These are phyloP conservation scores for Micropterix aruncella DNA, from an alignment of 2,888 invertebrate genomes.

Conservation along the genomic window DNA sequence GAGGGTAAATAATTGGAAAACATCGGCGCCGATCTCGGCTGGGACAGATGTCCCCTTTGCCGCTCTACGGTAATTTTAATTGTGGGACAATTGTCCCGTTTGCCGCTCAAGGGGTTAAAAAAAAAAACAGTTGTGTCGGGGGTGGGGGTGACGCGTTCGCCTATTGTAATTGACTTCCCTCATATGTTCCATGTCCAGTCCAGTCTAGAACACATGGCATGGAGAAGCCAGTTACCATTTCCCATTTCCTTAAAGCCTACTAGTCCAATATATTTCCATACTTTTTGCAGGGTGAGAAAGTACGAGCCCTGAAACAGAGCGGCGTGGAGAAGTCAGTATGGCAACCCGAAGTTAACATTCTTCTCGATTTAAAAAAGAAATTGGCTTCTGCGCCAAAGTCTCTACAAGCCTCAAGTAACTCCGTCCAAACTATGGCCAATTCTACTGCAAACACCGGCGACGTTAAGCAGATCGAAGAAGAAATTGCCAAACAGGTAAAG, in stretches of 20 bases:
- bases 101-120: too few species aligned
- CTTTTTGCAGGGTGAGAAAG: slow-evolving; percentile 49
- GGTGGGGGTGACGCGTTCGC: not conserved
- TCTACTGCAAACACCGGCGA: slow-evolving; percentile 15
- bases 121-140: not conserved
- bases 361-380: slow-evolving; percentile 63
- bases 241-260: not conserved
- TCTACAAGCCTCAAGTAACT: slow-evolving; percentile 7
- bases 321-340: slow-evolving; percentile 63
- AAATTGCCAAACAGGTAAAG: slow-evolving; percentile 10
- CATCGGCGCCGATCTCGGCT: too few species aligned
- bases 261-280: too few species aligned
- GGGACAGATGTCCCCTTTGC: too few species aligned
- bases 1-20: too few species aligned
- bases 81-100: too few species aligned
- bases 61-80: too few species aligned
- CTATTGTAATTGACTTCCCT: too few species aligned
- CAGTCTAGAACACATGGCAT: not conserved
- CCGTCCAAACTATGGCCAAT: slow-evolving; percentile 6
- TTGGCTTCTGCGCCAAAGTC: slow-evolving; percentile 24
- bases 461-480: slow-evolving; percentile 34
- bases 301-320: slow-evolving; percentile 60
- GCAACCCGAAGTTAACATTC: slow-evolving; percentile 61
- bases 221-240: not conserved
- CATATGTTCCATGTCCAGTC: not conserved